Evolutionary conservation across 2,888 invertebrate genomes (phyloP).

Genomic region (Drosophila phalerata): DNA sequence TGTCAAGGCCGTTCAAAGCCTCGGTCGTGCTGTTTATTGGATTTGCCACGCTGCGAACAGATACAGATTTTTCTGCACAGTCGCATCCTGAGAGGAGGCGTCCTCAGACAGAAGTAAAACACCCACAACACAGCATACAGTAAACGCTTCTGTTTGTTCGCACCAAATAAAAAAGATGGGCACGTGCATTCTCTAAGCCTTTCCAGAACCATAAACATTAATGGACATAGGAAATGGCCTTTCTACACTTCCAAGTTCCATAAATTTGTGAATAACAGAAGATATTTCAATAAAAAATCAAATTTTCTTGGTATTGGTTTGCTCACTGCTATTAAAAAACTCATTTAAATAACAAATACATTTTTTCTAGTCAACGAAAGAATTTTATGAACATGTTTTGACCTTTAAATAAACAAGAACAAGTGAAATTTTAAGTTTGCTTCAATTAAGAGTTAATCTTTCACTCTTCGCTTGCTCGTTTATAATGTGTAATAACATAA

Average conservation of each 20-base stretch:
- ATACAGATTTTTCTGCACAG: constrained; percentile 68
- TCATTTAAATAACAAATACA: neutral
- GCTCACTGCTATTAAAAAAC: neutral
- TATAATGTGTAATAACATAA: constrained; percentile 17
- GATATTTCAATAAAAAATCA: neutral
- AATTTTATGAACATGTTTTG: neutral
- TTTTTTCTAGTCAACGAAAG: neutral
- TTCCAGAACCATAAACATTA: constrained; percentile 8
- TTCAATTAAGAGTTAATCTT: constrained; percentile 15
- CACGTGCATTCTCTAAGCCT: constrained; percentile 9
- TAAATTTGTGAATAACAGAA: neutral
- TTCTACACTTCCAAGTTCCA: neutral
- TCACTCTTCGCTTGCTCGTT: neutral
- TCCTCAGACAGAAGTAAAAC: neutral
- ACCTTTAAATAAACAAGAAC: constrained; percentile 13
- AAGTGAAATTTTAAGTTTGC: constrained; percentile 18
- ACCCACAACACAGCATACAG: constrained; percentile 8
- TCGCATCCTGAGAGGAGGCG: neutral
- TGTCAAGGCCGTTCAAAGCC: constrained; percentile 73
- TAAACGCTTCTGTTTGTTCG: neutral
- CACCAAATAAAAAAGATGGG: constrained; percentile 4
- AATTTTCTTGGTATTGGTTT: neutral
- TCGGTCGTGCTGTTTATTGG: constrained; percentile 19
- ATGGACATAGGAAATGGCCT: constrained; percentile 3
- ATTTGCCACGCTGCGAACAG: constrained; percentile 36